These are phyloP conservation scores for Rotaria socialis DNA, from an alignment of 2,888 invertebrate species.

Conservation along the genomic window DNA sequence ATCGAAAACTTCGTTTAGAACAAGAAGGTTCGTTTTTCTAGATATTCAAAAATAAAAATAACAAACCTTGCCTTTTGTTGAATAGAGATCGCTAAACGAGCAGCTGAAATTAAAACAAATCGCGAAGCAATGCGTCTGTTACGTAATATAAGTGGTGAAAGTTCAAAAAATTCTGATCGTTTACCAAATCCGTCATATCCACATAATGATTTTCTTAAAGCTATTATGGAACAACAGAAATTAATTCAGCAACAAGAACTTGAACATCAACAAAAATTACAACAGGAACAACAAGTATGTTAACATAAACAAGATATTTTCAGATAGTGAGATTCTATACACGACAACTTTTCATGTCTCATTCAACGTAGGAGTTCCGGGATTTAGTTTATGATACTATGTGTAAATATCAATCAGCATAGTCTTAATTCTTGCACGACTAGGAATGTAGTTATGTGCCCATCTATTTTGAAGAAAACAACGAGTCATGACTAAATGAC, in stretches of 20 bases:
- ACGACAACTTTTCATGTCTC: too few species aligned
- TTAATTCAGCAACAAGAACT: slow-evolving; percentile 27
- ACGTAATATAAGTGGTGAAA: not conserved
- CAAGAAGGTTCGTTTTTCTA: not conserved
- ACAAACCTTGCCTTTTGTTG: not conserved
- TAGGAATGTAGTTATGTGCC: too few species aligned
- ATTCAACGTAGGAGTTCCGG: too few species aligned
- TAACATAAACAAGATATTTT: too few species aligned
- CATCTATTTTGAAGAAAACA: too few species aligned
- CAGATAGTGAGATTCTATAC: too few species aligned
- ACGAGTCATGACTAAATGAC: too few species aligned
- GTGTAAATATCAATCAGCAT: too few species aligned
- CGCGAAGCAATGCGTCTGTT: slow-evolving; percentile 20
- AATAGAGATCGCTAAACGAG: slow-evolving; percentile 28
- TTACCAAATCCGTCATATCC: not conserved
- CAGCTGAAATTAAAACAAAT: slow-evolving; percentile 1
- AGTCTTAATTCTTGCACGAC: too few species aligned
- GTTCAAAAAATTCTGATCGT: not conserved
- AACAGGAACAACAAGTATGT: slow-evolving; percentile 27
- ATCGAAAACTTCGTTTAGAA: slow-evolving; percentile 11
- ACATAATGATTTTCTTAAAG: slow-evolving; percentile 14
- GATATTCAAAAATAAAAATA: too few species aligned
- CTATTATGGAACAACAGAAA: slow-evolving; percentile 28
- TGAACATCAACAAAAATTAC: slow-evolving; percentile 24
- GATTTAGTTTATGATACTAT: too few species aligned